phyloP scores from a whole-genome alignment of 1,140 invertebrate genomes.

The Eulimnadia texana region DNA sequence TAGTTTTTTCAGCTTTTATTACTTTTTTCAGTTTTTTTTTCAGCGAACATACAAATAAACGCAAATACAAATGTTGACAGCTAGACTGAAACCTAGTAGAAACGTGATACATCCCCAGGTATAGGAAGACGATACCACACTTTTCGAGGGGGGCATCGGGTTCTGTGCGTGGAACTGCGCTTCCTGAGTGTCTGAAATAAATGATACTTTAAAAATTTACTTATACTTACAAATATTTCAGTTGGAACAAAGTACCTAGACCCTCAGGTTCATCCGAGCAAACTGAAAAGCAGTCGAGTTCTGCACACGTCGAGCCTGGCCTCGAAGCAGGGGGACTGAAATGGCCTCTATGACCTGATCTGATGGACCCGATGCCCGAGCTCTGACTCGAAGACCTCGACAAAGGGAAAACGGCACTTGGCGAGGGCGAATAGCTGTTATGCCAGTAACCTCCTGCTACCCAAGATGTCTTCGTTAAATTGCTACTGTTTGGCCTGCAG shows the following conservation, averaged over 20 bases:
- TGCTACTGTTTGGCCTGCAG: not conserved
- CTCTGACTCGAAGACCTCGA: slow-evolving; percentile 7
- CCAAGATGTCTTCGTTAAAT: slow-evolving; percentile 11
- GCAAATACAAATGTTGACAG: not conserved
- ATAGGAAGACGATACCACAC: not conserved
- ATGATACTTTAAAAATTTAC: too few relatives aligned
- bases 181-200: not conserved
- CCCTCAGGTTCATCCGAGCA: not conserved
- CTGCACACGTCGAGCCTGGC: slow-evolving; percentile 1
- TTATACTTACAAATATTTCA: too few relatives aligned
- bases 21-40: too few relatives aligned
- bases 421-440: not conserved
- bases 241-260: too few relatives aligned
- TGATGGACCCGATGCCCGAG: slow-evolving; percentile 1
- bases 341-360: not conserved
- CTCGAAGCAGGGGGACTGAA: slow-evolving; percentile 3
- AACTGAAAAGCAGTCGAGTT: slow-evolving; percentile 1
- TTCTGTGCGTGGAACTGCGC: not conserved
- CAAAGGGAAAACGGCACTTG: not conserved
- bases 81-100: not conserved
- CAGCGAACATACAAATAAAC: not conserved
- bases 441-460: slow-evolving; percentile 9
- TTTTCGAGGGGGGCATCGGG: not conserved
- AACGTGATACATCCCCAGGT: not conserved
- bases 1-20: not conserved